A percentile compares a stretch with the other conserved stretches of the same genome.
These are phyloP conservation scores for Tupaia tana DNA, from an alignment of 2,113 vertebrate species.

Conservation along the genomic window DNA sequence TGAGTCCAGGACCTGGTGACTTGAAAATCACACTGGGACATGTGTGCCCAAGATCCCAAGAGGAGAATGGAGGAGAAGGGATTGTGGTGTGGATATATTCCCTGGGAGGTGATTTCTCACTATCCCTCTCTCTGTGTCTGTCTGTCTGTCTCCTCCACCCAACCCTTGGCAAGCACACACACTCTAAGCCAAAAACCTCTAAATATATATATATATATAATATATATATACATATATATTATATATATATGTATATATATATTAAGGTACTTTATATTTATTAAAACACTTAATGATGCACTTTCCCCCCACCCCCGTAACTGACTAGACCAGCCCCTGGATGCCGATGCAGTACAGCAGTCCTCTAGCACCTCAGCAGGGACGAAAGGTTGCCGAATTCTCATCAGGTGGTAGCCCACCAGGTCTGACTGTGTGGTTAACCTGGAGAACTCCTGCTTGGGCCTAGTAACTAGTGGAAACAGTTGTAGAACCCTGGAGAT, in stretches of 20 bases:
- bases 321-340: neutral
- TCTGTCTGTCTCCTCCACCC: too few species aligned
- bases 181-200: too few species aligned
- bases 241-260: neutral
- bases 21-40: too few species aligned
- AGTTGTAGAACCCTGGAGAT: neutral
- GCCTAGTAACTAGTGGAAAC: neutral
- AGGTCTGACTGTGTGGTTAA: neutral
- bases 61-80: too few species aligned
- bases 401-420: neutral
- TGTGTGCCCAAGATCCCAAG: too few species aligned
- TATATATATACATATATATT: too few species aligned
- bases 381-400: neutral
- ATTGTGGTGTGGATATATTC: too few species aligned
- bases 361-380: conserved; percentile 20
- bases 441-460: conserved; percentile 16
- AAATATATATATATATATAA: too few species aligned
- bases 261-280: conserved; percentile 27
- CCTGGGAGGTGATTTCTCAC: too few species aligned
- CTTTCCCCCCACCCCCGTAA: neutral
- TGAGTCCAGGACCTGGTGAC: too few species aligned
- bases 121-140: too few species aligned
- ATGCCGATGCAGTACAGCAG: neutral
- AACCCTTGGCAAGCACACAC: too few species aligned
- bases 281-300: conserved; percentile 37